A percentile compares a stretch with the other conserved stretches of the same genome.
Evolutionary conservation across 1,140 invertebrate species (phyloP).

Genomic region (Penaeus indicus): DNA sequence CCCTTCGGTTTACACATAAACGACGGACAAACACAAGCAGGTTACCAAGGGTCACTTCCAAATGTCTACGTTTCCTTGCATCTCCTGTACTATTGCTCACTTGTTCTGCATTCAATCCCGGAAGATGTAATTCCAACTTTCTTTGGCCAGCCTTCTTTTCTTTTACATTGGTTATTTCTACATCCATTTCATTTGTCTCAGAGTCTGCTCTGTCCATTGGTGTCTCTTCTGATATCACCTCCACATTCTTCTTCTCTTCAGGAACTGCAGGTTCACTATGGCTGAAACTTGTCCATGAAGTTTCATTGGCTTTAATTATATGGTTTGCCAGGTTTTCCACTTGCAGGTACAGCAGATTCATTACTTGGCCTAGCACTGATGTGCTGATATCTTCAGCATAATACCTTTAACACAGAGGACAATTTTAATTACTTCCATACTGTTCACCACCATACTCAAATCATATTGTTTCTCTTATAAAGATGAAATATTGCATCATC

Average conservation of each 20-base stretch:
- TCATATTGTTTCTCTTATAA: too few relatives aligned
- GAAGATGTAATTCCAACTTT: conserved; percentile 49
- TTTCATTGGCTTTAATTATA: conserved; percentile 60
- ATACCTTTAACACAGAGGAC: conserved; percentile 42
- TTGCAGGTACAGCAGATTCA: conserved; percentile 59
- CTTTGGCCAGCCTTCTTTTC: conserved; percentile 43
- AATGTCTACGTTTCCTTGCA: conserved; percentile 50
- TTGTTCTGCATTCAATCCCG: conserved; percentile 37
- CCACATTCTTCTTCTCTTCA: conserved; percentile 20
- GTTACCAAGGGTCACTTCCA: conserved; percentile 72
- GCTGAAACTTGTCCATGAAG: conserved; percentile 18
- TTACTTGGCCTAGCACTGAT: conserved; percentile 54
- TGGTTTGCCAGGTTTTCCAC: conserved; percentile 58
- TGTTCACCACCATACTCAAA: neutral
- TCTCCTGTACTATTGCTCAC: conserved; percentile 28
- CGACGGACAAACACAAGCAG: conserved; percentile 75
- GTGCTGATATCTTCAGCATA: conserved; percentile 61
- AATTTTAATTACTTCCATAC: neutral
- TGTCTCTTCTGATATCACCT: conserved; percentile 22
- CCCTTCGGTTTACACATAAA: conserved; percentile 71
- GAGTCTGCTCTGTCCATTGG: conserved; percentile 6
- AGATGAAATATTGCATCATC: neutral
- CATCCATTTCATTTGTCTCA: conserved; percentile 22
- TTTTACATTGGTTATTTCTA: conserved; percentile 23
- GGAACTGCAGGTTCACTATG: conserved; percentile 7